Base-by-base conservation (phyloP, 23 tunicate species). In the Halocynthia aurantium region DNA sequence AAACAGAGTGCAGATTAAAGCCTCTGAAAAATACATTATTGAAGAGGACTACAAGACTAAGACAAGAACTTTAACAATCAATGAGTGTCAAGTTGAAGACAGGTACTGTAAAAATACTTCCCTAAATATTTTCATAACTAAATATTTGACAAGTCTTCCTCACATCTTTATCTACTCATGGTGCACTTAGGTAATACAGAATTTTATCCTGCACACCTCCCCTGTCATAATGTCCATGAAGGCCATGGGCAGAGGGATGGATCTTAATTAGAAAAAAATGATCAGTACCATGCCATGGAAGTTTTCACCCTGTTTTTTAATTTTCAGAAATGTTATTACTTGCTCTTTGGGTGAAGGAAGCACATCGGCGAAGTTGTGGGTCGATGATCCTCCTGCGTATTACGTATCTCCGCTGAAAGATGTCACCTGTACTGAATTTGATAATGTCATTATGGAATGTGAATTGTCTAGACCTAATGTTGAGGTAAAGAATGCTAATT, bases 311-410 rank as follows among this genome's bases (percentile, higher is more conserved):
- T n/a, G n/a, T n/a, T n/a, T n/a, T n/a, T n/a, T 57, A 57, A 11
- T 15, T 68, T 22, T 15, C 40, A 74, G 78, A 6, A 54, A 52
- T 53, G 56, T 56, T 4, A 54, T 74, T 5, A 54, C 78, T 44
- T 74, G 78, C 21, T 18, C 17, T 17, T 17, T 74, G n/a, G 78
- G 78, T 74, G 93, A 83, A 8, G 88, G 73, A 40, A 62, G 51
- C 55, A 67, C 93, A 44, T 22, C 70, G 0, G 92, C 92, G 22
- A 52, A 71, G 11, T 64, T 93, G 18, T 60, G 73, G 61, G 98
- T 93, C 13, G 91, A 82, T 61, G 85, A 81, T 53, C 92, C 91
- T 18, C 98, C 98, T 54, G 98, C 98, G 0, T 85, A 76, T 81
- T 93, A 87, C 62, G 93, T 79, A 8, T 77, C 57, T 17, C 64